These are phyloP conservation scores for Cotesia chilonis DNA, from an alignment of 1,140 invertebrate species.

Conservation along the genomic window DNA sequence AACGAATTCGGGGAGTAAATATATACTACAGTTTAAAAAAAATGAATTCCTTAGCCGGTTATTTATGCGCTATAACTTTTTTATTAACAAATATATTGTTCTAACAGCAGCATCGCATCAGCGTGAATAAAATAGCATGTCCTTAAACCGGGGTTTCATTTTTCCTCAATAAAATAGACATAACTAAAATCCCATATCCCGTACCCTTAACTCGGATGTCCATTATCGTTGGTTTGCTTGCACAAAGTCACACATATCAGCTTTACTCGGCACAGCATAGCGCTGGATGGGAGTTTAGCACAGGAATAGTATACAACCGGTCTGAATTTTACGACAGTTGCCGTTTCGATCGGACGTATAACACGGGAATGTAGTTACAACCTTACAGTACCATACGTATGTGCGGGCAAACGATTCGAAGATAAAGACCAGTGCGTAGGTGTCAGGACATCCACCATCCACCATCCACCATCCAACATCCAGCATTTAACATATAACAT, in stretches of 20 bases:
- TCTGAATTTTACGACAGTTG: conserved; percentile 42
- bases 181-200: no score
- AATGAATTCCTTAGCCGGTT: background rate
- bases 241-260: no score
- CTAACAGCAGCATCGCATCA: no score
- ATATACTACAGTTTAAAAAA: background rate
- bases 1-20: no score
- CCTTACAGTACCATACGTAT: conserved; percentile 12
- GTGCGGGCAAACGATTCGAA: conserved; percentile 39
- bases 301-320: conserved; percentile 15
- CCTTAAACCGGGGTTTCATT: no score
- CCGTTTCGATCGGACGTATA: conserved; percentile 22
- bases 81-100: conserved; percentile 14
- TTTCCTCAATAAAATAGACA: no score
- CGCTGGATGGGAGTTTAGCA: background rate
- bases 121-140: no score
- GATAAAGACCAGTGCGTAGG: conserved; percentile 40
- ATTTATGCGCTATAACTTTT: background rate
- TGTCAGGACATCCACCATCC: conserved; percentile 11
- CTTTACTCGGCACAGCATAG: background rate
- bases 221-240: no score
- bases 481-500: background rate
- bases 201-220: no score
- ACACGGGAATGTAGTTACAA: conserved; percentile 25
- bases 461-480: background rate